Conservation (phyloP, 2,888 invertebrate genomes). For the Candidula unifasciata region DNA sequence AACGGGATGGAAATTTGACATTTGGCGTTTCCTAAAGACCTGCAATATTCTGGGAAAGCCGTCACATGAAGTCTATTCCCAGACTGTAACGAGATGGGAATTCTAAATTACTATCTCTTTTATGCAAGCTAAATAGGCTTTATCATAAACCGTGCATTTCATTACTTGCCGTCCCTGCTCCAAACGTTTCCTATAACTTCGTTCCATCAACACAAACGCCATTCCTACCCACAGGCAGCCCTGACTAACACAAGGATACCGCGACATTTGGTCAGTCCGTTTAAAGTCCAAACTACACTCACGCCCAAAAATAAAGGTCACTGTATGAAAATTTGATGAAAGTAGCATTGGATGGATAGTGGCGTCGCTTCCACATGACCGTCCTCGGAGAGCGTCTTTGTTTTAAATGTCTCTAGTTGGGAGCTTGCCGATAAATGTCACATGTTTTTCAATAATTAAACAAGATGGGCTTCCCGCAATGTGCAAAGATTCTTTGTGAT, state of each 20-base stretch:
- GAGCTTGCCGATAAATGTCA: slow-evolving; percentile 31
- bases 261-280: background rate
- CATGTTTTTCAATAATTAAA: slow-evolving; percentile 42
- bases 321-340: slow-evolving; percentile 23
- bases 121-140: background rate
- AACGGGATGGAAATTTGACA: no score
- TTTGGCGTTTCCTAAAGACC: no score
- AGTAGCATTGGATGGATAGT: background rate
- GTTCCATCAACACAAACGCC: background rate
- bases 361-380: background rate
- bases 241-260: background rate
- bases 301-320: slow-evolving; percentile 37
- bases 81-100: no score
- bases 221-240: background rate
- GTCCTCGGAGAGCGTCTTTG: background rate
- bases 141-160: slow-evolving; percentile 1
- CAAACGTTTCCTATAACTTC: background rate
- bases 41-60: no score
- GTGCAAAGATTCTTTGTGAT: slow-evolving; percentile 38
- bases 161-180: background rate
- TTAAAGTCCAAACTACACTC: background rate
- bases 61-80: no score
- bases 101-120: no score
- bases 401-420: slow-evolving; percentile 10
- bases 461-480: background rate